A percentile compares a stretch with the other conserved stretches of the same genome.
phyloP scores from a whole-genome alignment of 2,113 vertebrate species.

The Misgurnus anguillicaudatus region DNA sequence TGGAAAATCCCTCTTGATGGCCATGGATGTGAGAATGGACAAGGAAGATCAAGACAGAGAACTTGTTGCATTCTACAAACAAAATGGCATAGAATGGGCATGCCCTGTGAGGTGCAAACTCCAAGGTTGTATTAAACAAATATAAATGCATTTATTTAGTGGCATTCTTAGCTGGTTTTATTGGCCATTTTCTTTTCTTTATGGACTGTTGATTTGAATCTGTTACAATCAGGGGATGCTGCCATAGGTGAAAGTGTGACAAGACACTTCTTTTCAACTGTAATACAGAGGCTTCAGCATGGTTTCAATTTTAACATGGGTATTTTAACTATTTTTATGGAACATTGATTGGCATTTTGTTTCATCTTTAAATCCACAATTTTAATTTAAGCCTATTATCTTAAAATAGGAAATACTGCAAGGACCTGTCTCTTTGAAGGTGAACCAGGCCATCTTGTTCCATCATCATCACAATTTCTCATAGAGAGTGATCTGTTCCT shows the following conservation, averaged over 20 bases:
- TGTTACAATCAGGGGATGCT: conserved; percentile 1
- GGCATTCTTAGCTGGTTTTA: background rate
- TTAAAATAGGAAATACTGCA: no score
- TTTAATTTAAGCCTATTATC: background rate
- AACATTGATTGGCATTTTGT: background rate
- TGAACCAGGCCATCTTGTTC: conserved; percentile 8
- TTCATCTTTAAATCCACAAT: background rate
- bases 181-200: no score
- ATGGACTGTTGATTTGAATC: no score
- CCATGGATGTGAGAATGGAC: conserved; percentile 3
- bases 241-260: background rate
- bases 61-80: conserved; percentile 16
- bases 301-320: conserved; percentile 11
- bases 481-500: conserved; percentile 1
- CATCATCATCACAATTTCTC: conserved; percentile 10
- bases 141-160: background rate
- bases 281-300: conserved; percentile 2
- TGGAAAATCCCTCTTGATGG: background rate
- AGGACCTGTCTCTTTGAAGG: conserved; percentile 16
- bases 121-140: background rate
- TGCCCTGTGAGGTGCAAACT: background rate
- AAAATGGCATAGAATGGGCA: conserved; percentile 2
- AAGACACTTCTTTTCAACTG: background rate
- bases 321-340: background rate
- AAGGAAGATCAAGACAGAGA: conserved; percentile 25